Base-by-base conservation (phyloP, 1,140 invertebrate genomes). In the Tetramorium alpestre region DNA sequence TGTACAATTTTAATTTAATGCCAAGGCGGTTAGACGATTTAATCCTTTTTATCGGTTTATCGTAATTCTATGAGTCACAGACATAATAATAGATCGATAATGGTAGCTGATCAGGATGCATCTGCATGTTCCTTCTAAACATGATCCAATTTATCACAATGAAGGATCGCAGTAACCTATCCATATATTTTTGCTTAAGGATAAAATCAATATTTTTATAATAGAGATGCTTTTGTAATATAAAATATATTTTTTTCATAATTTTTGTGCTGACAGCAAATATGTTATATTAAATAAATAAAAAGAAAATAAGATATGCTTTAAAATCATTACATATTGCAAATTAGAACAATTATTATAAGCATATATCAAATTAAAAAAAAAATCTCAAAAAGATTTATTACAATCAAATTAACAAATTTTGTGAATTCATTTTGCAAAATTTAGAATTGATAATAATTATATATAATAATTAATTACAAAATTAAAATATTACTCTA, bases 11-110 rank as follows among this genome's bases (percentile, higher is more conserved):
- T 64, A 78, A 78, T 64, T 78, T 5, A 28, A 51, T 64, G 58
- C 76, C 58, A 49, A 64, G 76, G 76, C 76, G 33, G 25, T 77
- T 38, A 56, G n/a, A 47, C 58, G 75, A 64, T 64, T 78, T 78
- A n/a, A 25, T 64, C 28, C 6, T 47, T 78, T 78, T 78, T 44
- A 49, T 47, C 25, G 60, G 22, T 7, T 47, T 78, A 77, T 77
- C 58, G 18, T 49, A 64, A 64, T 44, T 78, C 44, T 78, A 64
- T 78, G 64, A 78, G 76, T 78, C 41, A 78, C 25, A 22, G 18
- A 51, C 25, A 47, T 78, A 78, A 78, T 78, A 64, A 28, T 3
- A 49, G 76, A 13, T 64, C 25, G 60, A 78, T 78, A 78, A 78
- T 78, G 11, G 25, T 13, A 47, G 58, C 41, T 77, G 44, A 18